phyloP scores from a whole-genome alignment of 2,113 vertebrate species.

The Otolemur garnettii region DNA sequence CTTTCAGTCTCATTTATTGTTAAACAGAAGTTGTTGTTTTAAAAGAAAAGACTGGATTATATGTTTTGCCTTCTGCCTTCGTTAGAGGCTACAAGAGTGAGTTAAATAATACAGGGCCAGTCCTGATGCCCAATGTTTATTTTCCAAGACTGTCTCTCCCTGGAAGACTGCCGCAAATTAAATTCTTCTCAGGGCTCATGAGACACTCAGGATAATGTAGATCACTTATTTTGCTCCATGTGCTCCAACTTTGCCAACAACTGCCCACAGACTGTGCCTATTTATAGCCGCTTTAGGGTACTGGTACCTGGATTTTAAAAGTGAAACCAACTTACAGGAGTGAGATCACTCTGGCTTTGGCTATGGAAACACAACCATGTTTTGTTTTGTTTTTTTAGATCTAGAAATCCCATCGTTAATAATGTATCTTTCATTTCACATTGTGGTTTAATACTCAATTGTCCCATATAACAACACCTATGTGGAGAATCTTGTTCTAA shows the following conservation, averaged over 20 bases:
- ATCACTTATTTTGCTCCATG: not conserved
- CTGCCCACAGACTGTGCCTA: not conserved
- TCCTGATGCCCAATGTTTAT: conserved; percentile 65
- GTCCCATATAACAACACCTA: not conserved
- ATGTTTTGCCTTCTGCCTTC: conserved; percentile 64
- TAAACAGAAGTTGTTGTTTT: conserved; percentile 29
- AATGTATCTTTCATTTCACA: conserved; percentile 14
- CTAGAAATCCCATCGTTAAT: conserved; percentile 34
- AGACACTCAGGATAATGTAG: conserved; percentile 49
- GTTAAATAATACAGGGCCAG: conserved; percentile 56
- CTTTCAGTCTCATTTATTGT: not conserved
- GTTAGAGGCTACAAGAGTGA: conserved; percentile 42
- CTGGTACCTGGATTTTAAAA: conserved; percentile 9
- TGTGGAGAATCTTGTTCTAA: not conserved
- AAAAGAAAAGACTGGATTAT: conserved; percentile 6
- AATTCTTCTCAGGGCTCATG: conserved; percentile 67
- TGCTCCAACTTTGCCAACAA: not conserved
- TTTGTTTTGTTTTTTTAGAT: conserved; percentile 43
- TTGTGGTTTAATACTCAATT: not conserved
- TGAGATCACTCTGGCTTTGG: conserved; percentile 25
- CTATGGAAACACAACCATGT: not conserved
- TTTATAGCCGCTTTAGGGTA: not conserved
- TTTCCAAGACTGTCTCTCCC: conserved; percentile 65
- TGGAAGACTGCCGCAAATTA: conserved; percentile 66
- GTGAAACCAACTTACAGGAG: conserved; percentile 29